A percentile compares a stretch with the other conserved stretches of the same genome.
Conservation (phyloP, 2,888 invertebrate genomes). For the Piscicola geometra region DNA sequence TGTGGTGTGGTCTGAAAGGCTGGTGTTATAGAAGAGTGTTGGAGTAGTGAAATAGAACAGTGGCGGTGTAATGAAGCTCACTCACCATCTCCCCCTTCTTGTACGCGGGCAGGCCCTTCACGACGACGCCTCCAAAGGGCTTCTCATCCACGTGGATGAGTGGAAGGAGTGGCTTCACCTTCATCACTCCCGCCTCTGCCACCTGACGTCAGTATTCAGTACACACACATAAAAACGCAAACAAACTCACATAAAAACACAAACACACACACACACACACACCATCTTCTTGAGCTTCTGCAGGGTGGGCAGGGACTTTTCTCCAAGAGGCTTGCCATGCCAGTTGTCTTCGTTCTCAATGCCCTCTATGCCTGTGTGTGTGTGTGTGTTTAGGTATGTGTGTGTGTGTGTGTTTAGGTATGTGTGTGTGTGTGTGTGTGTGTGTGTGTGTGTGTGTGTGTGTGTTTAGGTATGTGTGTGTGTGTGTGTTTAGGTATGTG, state of each 20-base stretch:
- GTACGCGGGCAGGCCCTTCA: neutral
- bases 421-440: too few relatives aligned
- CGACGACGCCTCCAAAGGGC: neutral
- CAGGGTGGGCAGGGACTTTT: constrained; percentile 67
- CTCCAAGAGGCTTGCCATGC: constrained; percentile 95
- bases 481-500: too few relatives aligned
- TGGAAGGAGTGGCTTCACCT: neutral
- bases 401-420: too few relatives aligned
- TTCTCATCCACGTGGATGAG: neutral
- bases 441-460: too few relatives aligned
- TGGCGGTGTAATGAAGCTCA: too few relatives aligned
- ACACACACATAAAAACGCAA: too few relatives aligned
- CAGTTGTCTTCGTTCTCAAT: constrained; percentile 91
- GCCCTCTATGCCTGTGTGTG: constrained; percentile 56
- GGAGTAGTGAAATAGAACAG: too few relatives aligned
- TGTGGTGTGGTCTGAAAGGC: neutral
- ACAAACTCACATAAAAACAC: too few relatives aligned
- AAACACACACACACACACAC: too few relatives aligned
- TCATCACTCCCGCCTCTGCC: neutral
- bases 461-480: too few relatives aligned
- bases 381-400: too few relatives aligned
- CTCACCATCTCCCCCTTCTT: constrained; percentile 4
- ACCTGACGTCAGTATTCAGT: neutral
- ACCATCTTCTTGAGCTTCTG: constrained; percentile 59
- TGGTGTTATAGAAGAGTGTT: neutral